phyloP scores from a whole-genome alignment of 1,140 invertebrate genomes.

The Nephila pilipes region DNA sequence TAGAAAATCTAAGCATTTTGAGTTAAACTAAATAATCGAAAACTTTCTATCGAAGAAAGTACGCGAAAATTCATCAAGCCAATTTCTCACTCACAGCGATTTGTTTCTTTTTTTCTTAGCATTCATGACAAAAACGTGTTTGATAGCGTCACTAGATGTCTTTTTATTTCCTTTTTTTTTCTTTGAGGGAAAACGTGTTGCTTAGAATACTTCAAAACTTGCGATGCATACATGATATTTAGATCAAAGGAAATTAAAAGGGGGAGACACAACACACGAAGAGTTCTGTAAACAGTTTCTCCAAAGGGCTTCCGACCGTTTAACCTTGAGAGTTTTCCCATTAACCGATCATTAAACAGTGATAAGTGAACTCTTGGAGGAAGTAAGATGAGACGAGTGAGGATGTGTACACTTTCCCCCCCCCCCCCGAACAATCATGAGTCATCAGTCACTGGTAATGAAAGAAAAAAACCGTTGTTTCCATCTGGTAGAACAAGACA shows the following conservation, averaged over 20 bases:
- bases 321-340: not conserved
- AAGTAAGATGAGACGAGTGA: not conserved
- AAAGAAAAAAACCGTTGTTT: not conserved
- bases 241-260: not conserved
- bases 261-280: not conserved
- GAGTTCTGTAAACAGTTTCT: not conserved
- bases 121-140: no score
- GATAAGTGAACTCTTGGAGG: constrained; percentile 14
- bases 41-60: no score
- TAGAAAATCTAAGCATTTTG: no score
- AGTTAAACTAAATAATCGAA: no score
- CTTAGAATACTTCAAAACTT: not conserved
- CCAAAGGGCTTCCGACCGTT: not conserved
- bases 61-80: no score
- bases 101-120: not conserved
- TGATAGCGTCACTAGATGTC: no score
- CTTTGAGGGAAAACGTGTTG: not conserved
- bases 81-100: no score
- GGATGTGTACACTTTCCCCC: not conserved
- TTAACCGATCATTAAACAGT: not conserved
- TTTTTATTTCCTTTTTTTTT: no score
- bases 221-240: not conserved
- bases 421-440: not conserved
- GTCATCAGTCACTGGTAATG: not conserved
- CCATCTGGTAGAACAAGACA: not conserved